phyloP scores from a whole-genome alignment of 2,797 vertebrate genomes.

The Muscicapa striata region DNA sequence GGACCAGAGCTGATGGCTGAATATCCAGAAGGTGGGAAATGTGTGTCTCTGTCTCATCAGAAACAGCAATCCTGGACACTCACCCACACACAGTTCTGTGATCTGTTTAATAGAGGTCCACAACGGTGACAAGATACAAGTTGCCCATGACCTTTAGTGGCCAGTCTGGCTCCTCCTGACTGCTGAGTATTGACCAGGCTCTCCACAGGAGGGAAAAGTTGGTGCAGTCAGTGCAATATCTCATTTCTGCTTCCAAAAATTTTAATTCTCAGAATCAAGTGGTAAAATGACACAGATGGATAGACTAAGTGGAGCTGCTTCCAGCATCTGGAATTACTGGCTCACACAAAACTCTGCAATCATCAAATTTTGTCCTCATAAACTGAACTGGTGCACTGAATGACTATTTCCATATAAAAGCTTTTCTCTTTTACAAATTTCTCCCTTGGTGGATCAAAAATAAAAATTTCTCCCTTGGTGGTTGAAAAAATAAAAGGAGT shows the following conservation, averaged over 20 bases:
- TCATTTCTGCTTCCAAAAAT: neutral
- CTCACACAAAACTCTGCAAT: neutral
- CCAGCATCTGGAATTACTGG: neutral
- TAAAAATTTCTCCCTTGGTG: neutral
- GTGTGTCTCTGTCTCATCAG: neutral
- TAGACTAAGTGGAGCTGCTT: neutral
- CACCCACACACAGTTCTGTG: neutral
- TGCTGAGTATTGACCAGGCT: neutral
- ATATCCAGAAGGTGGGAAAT: neutral
- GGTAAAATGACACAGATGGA: neutral
- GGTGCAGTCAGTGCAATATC: neutral
- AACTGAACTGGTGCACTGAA: neutral
- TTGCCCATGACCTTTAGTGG: neutral
- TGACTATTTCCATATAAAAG: neutral
- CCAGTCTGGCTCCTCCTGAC: neutral
- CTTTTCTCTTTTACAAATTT: neutral
- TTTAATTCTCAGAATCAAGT: neutral
- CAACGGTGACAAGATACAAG: neutral
- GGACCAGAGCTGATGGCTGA: neutral
- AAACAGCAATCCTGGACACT: neutral
- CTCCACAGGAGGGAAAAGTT: neutral
- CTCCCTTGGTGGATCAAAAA: neutral
- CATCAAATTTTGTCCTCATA: neutral
- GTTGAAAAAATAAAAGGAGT: neutral
- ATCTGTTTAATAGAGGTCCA: neutral